Evolutionary conservation across 2,797 vertebrate genomes (phyloP).

Genomic region (Anomalospiza imberbis): DNA sequence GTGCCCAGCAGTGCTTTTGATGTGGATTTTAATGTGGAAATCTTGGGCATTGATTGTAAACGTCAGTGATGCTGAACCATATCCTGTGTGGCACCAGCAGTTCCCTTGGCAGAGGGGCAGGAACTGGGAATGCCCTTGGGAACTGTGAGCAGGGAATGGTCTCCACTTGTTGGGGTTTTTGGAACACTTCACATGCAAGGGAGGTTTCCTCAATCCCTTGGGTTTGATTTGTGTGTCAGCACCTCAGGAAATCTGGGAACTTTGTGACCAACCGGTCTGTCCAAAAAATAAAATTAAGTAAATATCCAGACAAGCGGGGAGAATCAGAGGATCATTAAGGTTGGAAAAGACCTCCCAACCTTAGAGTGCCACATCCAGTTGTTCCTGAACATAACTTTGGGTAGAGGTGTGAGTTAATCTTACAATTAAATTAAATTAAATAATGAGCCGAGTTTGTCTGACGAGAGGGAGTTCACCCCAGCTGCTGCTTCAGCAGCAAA

Average conservation of each 20-base stretch:
- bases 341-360: not conserved
- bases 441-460: not conserved
- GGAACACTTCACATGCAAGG: not conserved
- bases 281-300: not conserved
- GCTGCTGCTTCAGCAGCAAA: not conserved
- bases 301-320: not conserved
- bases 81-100: not conserved
- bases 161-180: not conserved
- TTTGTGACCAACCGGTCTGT: not conserved
- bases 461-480: not conserved
- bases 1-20: not conserved
- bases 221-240: not conserved
- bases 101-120: not conserved
- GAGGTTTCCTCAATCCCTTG: not conserved
- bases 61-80: not conserved
- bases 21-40: not conserved
- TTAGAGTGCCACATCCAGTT: not conserved
- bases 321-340: not conserved
- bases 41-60: not conserved
- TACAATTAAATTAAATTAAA: not conserved
- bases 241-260: not conserved
- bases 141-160: not conserved
- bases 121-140: not conserved
- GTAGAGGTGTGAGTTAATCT: not conserved
- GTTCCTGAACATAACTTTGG: not conserved